Conservation (phyloP, 2,888 invertebrate species). For the Spodoptera exigua region DNA sequence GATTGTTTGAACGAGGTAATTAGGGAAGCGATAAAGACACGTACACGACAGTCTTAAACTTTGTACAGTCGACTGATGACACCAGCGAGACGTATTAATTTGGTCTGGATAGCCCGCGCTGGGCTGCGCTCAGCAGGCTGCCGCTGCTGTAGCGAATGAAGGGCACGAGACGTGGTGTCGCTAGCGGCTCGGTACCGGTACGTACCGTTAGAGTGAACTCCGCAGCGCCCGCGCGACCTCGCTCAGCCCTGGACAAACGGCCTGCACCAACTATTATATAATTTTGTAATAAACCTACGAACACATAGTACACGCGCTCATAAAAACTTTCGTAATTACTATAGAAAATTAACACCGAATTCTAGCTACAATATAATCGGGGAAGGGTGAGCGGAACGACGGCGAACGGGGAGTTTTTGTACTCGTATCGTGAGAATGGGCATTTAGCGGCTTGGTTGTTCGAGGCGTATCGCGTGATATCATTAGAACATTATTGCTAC, state of each 20-base stretch:
- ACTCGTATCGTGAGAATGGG: slow-evolving; percentile 73
- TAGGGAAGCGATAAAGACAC: slow-evolving; percentile 72
- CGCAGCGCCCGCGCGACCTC: slow-evolving; percentile 59
- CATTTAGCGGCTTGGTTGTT: slow-evolving; percentile 78
- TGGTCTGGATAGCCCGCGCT: slow-evolving; percentile 26
- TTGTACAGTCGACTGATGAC: slow-evolving; percentile 52
- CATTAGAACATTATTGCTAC: slow-evolving; percentile 78
- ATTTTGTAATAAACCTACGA: slow-evolving; percentile 61
- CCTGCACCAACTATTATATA: slow-evolving; percentile 60
- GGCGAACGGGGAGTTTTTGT: slow-evolving; percentile 58
- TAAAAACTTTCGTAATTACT: slow-evolving; percentile 70
- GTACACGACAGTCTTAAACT: slow-evolving; percentile 61
- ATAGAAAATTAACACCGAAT: slow-evolving; percentile 70
- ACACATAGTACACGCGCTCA: slow-evolving; percentile 63
- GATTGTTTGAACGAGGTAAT: slow-evolving; percentile 84
- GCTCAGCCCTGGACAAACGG: slow-evolving; percentile 51
- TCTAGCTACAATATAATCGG: slow-evolving; percentile 66
- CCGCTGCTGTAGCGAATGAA: slow-evolving; percentile 54
- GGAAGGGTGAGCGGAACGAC: slow-evolving; percentile 63
- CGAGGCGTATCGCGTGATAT: slow-evolving; percentile 78
- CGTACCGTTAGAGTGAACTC: slow-evolving; percentile 76
- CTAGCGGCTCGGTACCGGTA: slow-evolving; percentile 68
- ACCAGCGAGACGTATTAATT: slow-evolving; percentile 50
- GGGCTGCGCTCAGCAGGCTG: slow-evolving; percentile 27
- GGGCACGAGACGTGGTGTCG: slow-evolving; percentile 59